Base-by-base conservation (phyloP, 1,140 invertebrate species). In the Pachyrhynchus sulphureomaculatus region DNA sequence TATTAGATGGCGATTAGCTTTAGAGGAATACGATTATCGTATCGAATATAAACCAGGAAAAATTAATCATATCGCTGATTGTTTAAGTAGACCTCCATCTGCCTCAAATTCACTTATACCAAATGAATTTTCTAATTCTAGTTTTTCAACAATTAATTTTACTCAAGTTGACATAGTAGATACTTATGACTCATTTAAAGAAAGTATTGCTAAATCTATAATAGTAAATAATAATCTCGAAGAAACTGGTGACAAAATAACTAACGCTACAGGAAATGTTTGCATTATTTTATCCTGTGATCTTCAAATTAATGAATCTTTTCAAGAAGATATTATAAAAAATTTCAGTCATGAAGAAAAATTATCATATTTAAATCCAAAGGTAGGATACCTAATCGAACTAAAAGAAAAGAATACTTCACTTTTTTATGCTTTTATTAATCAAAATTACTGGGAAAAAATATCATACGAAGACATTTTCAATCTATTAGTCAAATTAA, bases 11-110 rank as follows among this genome's bases (percentile, higher is more conserved):
- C 29, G 72, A 36, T 44, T 75, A 13, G 39, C 58, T 56, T 41
- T 77, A 9, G 41, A 59, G n/a, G 75, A 79, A 56, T 82, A 76
- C 66, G 67, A 79, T 18, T 80, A 76, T 64, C 75, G 59, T 58
- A 76, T 83, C 2, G 48, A 60, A 6, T 77, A 78, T 53, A 76
- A 74, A 66, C 64, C 64, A 6, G 77, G 75, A 9, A 72, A 67
- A 66, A 41, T 54, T 5, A 79, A 78, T 57, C 6, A 26, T 8
- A 26, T 20, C 3, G 39, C 53, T 3, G 55, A 75, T 26, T 21
- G 23, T 9, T 21, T 56, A 17, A 24, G 18, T 24, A n/a, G n/a
- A n/a, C n/a, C n/a, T n/a, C n/a, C 17, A 36, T 9, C 33, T 15
- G 17, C 17, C 48, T n/a, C 41, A 20, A 20, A 17, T 9, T 15